phyloP scores from a whole-genome alignment of 2,797 vertebrate species.

The Platalea minor region DNA sequence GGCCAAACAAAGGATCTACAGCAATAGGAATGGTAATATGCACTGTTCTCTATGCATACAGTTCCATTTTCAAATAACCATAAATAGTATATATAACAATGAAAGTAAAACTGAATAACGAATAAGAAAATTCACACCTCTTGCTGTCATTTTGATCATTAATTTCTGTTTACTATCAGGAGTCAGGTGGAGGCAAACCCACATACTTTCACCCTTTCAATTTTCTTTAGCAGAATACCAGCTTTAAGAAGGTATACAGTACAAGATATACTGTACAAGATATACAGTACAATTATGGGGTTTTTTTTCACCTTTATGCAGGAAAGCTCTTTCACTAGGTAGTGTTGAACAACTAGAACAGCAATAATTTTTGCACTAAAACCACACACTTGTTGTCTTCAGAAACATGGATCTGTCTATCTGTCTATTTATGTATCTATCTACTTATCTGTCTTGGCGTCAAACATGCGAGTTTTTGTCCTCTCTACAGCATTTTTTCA shows the following conservation, averaged over 20 bases:
- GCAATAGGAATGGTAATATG: background rate
- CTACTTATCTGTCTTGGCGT: background rate
- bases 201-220: background rate
- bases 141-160: background rate
- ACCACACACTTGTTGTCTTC: background rate
- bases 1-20: background rate
- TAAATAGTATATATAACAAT: background rate
- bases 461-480: background rate
- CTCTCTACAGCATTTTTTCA: background rate
- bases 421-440: background rate
- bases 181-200: background rate
- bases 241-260: background rate
- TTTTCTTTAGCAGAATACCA: background rate
- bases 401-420: background rate
- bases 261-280: background rate
- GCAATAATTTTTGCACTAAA: background rate
- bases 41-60: background rate
- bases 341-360: background rate
- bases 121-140: background rate
- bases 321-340: background rate
- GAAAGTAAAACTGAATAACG: background rate
- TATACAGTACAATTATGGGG: background rate
- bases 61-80: background rate
- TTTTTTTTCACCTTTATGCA: background rate
- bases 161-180: background rate